These are phyloP conservation scores for Suncus etruscus DNA, from an alignment of 2,113 vertebrate species.

Conservation along the genomic window DNA sequence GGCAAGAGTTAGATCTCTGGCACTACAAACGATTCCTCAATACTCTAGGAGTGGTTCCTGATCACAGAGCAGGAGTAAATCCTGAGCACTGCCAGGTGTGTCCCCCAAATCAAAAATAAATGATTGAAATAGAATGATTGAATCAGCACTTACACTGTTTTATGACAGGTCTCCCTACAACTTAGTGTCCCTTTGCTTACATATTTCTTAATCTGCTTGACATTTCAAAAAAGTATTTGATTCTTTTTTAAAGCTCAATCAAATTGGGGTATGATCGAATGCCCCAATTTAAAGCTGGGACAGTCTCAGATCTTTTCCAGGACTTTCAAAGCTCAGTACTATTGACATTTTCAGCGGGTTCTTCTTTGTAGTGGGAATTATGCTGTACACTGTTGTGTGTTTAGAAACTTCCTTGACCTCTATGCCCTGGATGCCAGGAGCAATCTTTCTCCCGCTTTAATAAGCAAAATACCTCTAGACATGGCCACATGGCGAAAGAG, in stretches of 20 bases:
- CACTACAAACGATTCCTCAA: no score
- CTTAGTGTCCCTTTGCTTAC: conserved; percentile 2
- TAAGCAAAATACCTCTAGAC: conserved; percentile 24
- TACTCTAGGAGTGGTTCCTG: no score
- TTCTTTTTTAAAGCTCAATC: conserved; percentile 51
- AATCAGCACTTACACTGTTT: conserved; percentile 3
- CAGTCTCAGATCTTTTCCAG: neutral
- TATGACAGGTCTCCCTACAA: neutral
- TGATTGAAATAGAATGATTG: neutral
- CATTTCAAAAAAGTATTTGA: conserved; percentile 7
- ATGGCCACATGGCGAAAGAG: neutral
- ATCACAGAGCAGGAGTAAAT: no score
- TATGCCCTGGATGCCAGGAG: neutral
- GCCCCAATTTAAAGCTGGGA: neutral
- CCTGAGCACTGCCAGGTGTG: no score
- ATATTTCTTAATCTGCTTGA: conserved; percentile 51
- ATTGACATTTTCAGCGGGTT: neutral
- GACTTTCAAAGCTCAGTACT: neutral
- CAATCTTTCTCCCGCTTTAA: neutral
- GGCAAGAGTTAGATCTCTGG: no score
- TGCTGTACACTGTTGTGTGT: neutral
- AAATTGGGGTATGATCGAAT: conserved; percentile 15
- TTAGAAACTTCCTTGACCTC: neutral
- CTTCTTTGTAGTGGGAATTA: neutral
- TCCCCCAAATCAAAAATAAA: no score